phyloP scores from a whole-genome alignment of 2,888 invertebrate genomes.

The Aphidoletes aphidimyza region DNA sequence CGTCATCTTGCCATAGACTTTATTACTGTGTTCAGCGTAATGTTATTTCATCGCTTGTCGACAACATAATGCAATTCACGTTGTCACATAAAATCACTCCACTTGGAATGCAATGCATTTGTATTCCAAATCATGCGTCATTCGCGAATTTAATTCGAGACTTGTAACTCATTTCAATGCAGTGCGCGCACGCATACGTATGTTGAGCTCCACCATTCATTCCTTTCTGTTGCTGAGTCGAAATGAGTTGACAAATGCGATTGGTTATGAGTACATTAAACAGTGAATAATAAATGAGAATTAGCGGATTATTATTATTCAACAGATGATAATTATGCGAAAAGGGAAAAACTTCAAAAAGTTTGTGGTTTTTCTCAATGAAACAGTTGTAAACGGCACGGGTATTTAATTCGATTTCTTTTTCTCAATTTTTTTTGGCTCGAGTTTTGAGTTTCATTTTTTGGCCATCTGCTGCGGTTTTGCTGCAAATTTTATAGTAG shows the following conservation, averaged over 20 bases:
- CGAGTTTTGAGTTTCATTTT: neutral
- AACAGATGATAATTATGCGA: constrained; percentile 25
- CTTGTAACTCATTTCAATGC: too few relatives aligned
- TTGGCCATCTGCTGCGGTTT: constrained; percentile 7
- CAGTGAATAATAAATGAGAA: constrained; percentile 31
- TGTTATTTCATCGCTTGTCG: too few relatives aligned
- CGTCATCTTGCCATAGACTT: too few relatives aligned
- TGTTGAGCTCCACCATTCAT: too few relatives aligned
- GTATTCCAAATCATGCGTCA: too few relatives aligned
- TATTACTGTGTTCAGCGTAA: too few relatives aligned
- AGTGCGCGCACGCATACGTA: too few relatives aligned
- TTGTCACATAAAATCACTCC: too few relatives aligned
- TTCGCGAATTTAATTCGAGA: too few relatives aligned
- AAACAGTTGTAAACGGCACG: constrained; percentile 6
- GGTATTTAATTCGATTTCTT: constrained; percentile 7
- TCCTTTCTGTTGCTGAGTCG: too few relatives aligned
- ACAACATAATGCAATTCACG: too few relatives aligned
- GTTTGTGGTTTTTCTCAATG: constrained; percentile 23
- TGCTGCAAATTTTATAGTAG: neutral
- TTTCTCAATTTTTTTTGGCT: neutral
- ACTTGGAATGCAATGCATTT: too few relatives aligned
- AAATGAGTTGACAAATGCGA: constrained; percentile 8
- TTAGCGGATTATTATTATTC: constrained; percentile 36
- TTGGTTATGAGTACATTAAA: neutral
- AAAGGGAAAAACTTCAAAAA: neutral